phyloP scores from a whole-genome alignment of 2,113 vertebrate species.

The human (Homo sapiens) region GRCh38 chr4:105620001-105620500 shows the following conservation, averaged over 20 bases:
- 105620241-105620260: neutral
- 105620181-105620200: neutral
- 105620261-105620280: neutral
- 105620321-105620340: neutral
- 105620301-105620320: neutral
- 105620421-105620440: neutral
- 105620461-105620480: neutral
- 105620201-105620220: neutral
- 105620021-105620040: neutral
- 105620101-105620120: neutral
- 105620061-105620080: neutral
- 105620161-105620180: neutral
- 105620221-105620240: neutral
- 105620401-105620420: neutral
- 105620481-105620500: neutral
- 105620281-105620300: neutral
- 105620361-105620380: neutral
- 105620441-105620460: neutral
- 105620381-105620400: neutral
- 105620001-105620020: neutral
- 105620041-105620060: conserved; percentile 21
- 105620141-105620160: neutral
- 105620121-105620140: neutral
- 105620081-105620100: neutral
- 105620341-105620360: neutral